Percentiles rank a stretch among this genome's conserved stretches.
These are phyloP conservation scores for Pangasianodon hypophthalmus DNA, from an alignment of 2,113 vertebrate species.

Conservation along the genomic window DNA sequence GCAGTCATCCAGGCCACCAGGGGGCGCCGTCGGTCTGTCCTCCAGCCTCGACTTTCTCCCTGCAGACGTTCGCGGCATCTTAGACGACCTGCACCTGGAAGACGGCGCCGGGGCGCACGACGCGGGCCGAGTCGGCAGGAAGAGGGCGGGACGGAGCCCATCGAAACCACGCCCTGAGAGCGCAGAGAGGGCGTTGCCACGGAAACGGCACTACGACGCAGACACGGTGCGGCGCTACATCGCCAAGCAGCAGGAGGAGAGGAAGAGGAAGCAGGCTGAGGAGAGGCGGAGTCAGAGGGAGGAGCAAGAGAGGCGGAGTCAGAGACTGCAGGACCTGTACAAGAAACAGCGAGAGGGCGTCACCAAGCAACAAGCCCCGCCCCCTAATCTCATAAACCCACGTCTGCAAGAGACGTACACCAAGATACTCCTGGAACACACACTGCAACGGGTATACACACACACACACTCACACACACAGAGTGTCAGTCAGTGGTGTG, in stretches of 20 bases:
- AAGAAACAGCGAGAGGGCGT: slow-evolving; percentile 84
- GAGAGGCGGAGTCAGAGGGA: slow-evolving; percentile 86
- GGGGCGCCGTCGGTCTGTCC: background rate
- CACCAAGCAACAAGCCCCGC: slow-evolving; percentile 65
- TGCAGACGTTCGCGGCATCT: slow-evolving; percentile 86
- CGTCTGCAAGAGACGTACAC: slow-evolving; percentile 82
- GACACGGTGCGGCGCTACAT: slow-evolving; percentile 91
- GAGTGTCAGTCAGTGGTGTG: background rate
- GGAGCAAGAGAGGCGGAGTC: slow-evolving; percentile 71
- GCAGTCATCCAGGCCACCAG: background rate
- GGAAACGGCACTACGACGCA: slow-evolving; percentile 89
- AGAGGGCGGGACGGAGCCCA: slow-evolving; percentile 69
- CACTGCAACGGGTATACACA: slow-evolving; percentile 56
- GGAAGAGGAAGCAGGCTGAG: slow-evolving; percentile 85
- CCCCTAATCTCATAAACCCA: slow-evolving; percentile 71
- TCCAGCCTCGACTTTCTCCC: slow-evolving; percentile 81
- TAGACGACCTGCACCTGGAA: slow-evolving; percentile 89
- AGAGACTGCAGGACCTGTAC: slow-evolving; percentile 93
- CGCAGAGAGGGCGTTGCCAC: slow-evolving; percentile 62
- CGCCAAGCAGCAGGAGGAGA: slow-evolving; percentile 87
- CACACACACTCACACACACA: background rate
- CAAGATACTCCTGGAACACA: slow-evolving; percentile 79
- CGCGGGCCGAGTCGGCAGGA: slow-evolving; percentile 49
- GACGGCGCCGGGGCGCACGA: slow-evolving; percentile 51
- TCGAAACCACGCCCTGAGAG: slow-evolving; percentile 72